A percentile compares a stretch with the other conserved stretches of the same genome.
Evolutionary conservation across 2,113 vertebrate genomes (phyloP).

Genomic region (Oreochromis niloticus): DNA sequence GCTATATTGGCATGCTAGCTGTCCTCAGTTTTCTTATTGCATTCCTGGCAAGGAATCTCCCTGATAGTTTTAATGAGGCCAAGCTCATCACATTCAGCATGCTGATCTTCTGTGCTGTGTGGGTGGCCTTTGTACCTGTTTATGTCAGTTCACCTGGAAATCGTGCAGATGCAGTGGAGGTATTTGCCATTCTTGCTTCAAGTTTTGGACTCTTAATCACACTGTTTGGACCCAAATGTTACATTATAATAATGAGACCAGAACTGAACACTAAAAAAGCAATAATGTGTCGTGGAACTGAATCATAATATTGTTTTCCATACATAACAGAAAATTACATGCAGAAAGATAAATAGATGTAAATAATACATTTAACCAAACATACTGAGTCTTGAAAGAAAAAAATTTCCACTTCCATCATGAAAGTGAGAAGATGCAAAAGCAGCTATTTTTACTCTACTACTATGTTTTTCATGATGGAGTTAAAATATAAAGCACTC

Average conservation of each 20-base stretch:
- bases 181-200: conserved; percentile 72
- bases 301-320: neutral
- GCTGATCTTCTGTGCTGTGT: neutral
- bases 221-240: conserved; percentile 73
- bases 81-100: conserved; percentile 1
- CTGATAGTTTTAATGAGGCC: neutral
- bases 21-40: neutral
- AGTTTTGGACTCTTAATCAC: conserved; percentile 65
- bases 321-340: neutral
- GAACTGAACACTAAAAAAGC: conserved; percentile 68
- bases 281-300: conserved; percentile 33
- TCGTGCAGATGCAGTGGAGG: conserved; percentile 65
- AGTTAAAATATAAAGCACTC: no score
- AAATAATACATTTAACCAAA: neutral
- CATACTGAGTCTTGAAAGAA: neutral
- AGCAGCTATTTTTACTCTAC: neutral
- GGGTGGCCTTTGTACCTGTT: conserved; percentile 22
- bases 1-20: neutral
- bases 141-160: conserved; percentile 71
- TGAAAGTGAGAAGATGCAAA: neutral
- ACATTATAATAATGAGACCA: conserved; percentile 67
- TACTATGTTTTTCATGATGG: no score
- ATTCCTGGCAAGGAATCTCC: neutral
- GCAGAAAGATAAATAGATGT: neutral
- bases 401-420: neutral